phyloP scores from a whole-genome alignment of 1,140 invertebrate species.

The Delia radicum region DNA sequence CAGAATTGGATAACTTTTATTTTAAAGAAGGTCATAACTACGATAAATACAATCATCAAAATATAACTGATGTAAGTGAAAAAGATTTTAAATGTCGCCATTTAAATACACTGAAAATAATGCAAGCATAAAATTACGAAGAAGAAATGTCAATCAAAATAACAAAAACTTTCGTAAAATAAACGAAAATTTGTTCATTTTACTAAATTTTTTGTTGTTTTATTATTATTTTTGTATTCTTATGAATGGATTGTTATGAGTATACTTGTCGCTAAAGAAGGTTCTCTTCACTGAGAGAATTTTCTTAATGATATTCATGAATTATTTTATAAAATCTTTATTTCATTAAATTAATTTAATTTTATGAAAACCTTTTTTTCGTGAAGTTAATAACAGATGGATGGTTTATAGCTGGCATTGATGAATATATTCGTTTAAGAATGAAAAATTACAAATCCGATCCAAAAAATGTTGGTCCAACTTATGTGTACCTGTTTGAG shows the following conservation, averaged over 20 bases:
- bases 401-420: constrained; percentile 64
- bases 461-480: constrained; percentile 56
- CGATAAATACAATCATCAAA: constrained; percentile 57
- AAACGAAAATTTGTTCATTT: no score
- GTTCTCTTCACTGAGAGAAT: no score
- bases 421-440: constrained; percentile 62
- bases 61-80: constrained; percentile 60
- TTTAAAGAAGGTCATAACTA: constrained; percentile 57
- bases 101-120: no score
- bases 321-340: not conserved
- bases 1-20: constrained; percentile 64
- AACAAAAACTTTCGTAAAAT: no score
- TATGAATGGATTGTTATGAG: no score
- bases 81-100: no score
- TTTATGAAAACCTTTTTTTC: not conserved
- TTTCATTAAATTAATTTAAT: not conserved
- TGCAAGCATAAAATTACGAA: no score
- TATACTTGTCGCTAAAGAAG: no score
- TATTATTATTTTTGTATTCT: no score
- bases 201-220: no score
- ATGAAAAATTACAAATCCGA: constrained; percentile 45
- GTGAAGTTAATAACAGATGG: constrained; percentile 69
- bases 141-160: no score
- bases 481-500: constrained; percentile 68
- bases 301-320: no score